Conservation (phyloP, 2,888 invertebrate species). For the Ceratothoa steindachneri region DNA sequence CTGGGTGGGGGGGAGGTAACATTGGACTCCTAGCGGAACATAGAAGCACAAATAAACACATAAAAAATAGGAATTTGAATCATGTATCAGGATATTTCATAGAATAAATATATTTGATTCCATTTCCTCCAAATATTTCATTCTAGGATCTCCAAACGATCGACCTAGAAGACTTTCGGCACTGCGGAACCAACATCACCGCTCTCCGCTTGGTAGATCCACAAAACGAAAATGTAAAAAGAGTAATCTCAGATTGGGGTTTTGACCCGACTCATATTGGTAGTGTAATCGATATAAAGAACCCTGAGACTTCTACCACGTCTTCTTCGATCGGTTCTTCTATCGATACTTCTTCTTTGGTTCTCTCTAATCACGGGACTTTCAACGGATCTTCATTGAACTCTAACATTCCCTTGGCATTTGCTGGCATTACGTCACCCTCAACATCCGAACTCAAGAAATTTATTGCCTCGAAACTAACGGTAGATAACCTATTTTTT, state of each 20-base stretch:
- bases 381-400: neutral
- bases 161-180: slow-evolving; percentile 87
- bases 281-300: neutral
- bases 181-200: slow-evolving; percentile 92
- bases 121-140: too few relatives aligned
- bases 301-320: neutral
- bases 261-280: neutral
- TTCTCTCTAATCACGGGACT: neutral
- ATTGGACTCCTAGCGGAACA: neutral
- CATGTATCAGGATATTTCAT: too few relatives aligned
- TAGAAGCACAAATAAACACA: neutral
- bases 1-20: neutral
- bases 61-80: neutral
- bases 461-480: slow-evolving; percentile 6
- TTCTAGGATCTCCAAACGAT: slow-evolving; percentile 81
- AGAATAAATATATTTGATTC: too few relatives aligned
- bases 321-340: neutral
- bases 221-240: neutral
- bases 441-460: neutral
- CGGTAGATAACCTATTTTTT: neutral
- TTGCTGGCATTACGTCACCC: neutral
- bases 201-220: slow-evolving; percentile 86
- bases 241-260: neutral
- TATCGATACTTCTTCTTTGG: neutral
- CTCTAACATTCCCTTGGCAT: neutral